These are phyloP conservation scores for Polia nebulosa DNA, from an alignment of 2,888 invertebrate genomes.

Conservation along the genomic window DNA sequence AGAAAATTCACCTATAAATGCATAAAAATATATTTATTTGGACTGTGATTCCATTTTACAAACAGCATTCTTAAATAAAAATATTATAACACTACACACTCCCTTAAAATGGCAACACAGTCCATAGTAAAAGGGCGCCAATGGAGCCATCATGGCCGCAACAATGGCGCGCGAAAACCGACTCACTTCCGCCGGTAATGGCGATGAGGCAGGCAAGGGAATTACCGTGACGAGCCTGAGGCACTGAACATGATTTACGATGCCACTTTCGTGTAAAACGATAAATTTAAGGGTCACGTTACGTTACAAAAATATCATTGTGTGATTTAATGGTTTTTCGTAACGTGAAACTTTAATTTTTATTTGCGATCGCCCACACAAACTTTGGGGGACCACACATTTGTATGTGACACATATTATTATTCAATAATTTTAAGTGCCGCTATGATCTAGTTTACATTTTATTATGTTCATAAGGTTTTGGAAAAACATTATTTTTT, in stretches of 20 bases:
- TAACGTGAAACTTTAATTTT: constrained; percentile 59
- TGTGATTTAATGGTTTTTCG: constrained; percentile 52
- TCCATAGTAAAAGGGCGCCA: constrained; percentile 54
- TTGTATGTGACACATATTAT: constrained; percentile 1
- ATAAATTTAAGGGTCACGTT: constrained; percentile 69
- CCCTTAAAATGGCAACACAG: constrained; percentile 37
- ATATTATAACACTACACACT: no score
- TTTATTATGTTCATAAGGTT: constrained; percentile 1
- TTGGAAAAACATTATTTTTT: background rate
- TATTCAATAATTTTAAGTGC: constrained; percentile 26
- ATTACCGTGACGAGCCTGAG: constrained; percentile 71
- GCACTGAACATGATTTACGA: constrained; percentile 76
- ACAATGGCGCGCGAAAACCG: constrained; percentile 80
- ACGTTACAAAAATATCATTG: constrained; percentile 65
- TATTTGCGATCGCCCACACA: constrained; percentile 60
- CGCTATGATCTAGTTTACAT: constrained; percentile 17
- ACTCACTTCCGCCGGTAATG: constrained; percentile 89
- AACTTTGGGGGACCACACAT: constrained; percentile 28
- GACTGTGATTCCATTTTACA: no score
- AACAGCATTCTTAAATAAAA: no score
- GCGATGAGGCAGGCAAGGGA: constrained; percentile 73
- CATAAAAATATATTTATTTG: no score
- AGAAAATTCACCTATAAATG: background rate
- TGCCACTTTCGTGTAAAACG: constrained; percentile 68
- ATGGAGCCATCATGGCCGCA: constrained; percentile 63